These are phyloP conservation scores for Hippocampus guttulatus DNA, from an alignment of 2,113 vertebrate genomes.

Conservation along the genomic window DNA sequence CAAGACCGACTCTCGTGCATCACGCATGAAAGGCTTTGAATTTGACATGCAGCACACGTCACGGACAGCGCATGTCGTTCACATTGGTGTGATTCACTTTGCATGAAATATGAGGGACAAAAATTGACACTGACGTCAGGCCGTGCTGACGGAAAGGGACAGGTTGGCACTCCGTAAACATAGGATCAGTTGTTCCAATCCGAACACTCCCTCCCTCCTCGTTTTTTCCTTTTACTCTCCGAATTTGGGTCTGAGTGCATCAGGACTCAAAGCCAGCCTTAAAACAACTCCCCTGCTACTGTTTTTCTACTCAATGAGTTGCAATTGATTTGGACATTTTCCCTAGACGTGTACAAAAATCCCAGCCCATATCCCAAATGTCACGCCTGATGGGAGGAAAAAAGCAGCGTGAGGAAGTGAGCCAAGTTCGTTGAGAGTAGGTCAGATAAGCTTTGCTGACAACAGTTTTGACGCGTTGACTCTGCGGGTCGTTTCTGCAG, in stretches of 20 bases:
- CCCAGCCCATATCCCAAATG: background rate
- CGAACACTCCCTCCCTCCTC: conserved; percentile 38
- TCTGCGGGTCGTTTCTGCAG: background rate
- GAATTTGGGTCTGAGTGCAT: conserved; percentile 60
- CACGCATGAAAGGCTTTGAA: background rate
- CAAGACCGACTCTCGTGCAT: background rate
- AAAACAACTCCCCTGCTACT: conserved; percentile 43
- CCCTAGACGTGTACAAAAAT: background rate
- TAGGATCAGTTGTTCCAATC: conserved; percentile 38
- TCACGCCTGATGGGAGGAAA: background rate
- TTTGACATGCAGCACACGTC: background rate
- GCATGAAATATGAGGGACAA: background rate
- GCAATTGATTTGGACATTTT: background rate
- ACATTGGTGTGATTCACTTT: background rate
- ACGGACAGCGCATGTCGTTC: background rate
- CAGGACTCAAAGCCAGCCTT: conserved; percentile 48
- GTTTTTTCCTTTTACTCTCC: conserved; percentile 39
- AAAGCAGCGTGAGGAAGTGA: conserved; percentile 23
- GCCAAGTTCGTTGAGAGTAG: conserved; percentile 15
- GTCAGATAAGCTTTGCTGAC: conserved; percentile 19
- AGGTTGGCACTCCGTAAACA: conserved; percentile 58
- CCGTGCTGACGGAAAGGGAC: conserved; percentile 32
- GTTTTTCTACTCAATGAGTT: background rate
- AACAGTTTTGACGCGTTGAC: conserved; percentile 14
- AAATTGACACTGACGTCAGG: conserved; percentile 23